Evolutionary conservation across 2,113 vertebrate genomes (phyloP).

Genomic region (Onychostruthus taczanowskii): DNA sequence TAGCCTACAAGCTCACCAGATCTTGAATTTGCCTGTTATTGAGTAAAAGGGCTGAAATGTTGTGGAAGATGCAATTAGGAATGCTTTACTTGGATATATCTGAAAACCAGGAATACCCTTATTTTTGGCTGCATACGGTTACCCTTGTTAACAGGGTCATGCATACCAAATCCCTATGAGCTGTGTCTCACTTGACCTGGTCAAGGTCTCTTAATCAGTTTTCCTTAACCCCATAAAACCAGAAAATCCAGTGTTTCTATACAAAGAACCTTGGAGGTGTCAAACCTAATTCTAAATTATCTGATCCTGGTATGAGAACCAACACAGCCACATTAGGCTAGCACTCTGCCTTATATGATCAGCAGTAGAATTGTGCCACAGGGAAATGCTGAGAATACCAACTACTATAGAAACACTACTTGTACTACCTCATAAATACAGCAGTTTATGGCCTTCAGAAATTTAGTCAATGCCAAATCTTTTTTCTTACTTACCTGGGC

Average conservation of each 20-base stretch:
- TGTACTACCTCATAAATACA: neutral
- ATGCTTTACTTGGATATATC: neutral
- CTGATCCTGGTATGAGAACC: neutral
- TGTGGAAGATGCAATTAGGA: neutral
- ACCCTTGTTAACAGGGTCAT: neutral
- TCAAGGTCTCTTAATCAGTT: neutral
- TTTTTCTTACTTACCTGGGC: neutral
- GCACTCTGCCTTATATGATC: neutral
- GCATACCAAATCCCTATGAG: neutral
- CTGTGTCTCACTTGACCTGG: neutral
- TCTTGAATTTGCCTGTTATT: neutral
- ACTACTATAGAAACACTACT: neutral
- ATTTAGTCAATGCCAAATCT: neutral
- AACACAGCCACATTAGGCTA: neutral
- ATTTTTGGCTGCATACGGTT: neutral
- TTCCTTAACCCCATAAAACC: neutral
- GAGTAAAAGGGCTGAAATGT: neutral
- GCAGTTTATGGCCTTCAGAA: neutral
- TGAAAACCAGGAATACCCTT: neutral
- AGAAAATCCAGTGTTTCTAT: neutral
- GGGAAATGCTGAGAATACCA: neutral
- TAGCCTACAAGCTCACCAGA: fast-evolving
- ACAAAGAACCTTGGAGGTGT: neutral
- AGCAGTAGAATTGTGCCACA: neutral
- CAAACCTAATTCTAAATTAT: neutral